Conservation (phyloP, 2,113 vertebrate genomes). For the Cyanistes caeruleus region DNA sequence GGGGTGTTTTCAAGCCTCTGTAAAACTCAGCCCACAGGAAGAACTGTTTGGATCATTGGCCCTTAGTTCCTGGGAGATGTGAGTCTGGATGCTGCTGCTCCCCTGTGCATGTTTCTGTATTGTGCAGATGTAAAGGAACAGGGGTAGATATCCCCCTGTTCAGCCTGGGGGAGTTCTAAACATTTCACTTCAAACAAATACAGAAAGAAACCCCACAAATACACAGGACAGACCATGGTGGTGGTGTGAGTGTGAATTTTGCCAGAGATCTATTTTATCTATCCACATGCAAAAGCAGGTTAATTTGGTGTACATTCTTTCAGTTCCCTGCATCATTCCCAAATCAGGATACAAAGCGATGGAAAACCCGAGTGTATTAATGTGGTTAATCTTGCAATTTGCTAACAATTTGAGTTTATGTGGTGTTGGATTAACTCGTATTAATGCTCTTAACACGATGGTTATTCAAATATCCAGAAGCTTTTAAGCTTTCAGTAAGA, state of each 20-base stretch:
- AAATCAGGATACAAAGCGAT: background rate
- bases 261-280: background rate
- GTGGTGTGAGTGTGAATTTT: background rate
- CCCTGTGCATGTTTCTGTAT: accelerated
- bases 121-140: accelerated
- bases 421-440: slow-evolving; percentile 22
- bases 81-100: accelerated
- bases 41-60: background rate
- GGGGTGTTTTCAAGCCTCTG: background rate
- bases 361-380: background rate
- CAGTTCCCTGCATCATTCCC: background rate
- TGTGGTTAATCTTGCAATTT: slow-evolving; percentile 5
- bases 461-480: background rate
- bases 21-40: background rate
- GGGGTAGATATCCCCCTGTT: background rate
- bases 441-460: background rate
- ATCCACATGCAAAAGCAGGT: background rate
- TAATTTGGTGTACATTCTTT: background rate
- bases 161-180: background rate
- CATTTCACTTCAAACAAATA: background rate
- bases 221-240: accelerated
- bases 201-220: background rate
- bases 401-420: background rate
- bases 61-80: accelerated
- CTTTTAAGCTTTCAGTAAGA: slow-evolving; percentile 30